Base-by-base conservation (phyloP, 1,140 invertebrate genomes). In the Trichomalopsis sarcophagae region DNA sequence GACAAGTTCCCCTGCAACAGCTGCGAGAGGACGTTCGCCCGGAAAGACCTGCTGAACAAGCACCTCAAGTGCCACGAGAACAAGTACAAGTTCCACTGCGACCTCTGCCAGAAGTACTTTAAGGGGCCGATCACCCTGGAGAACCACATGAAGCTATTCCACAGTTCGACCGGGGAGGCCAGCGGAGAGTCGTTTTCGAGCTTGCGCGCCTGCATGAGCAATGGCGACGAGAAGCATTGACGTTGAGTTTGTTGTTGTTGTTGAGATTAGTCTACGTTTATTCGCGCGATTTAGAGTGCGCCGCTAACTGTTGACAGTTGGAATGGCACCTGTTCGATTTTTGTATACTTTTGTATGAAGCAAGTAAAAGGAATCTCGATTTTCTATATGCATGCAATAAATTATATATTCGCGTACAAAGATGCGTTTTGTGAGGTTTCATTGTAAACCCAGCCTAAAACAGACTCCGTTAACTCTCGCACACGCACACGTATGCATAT, bases 11-110 rank as follows among this genome's bases (percentile, higher is more conserved):
- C 88, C 1, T 93, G 91, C 82, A 87, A 86, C 21, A 89, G 84
- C 13, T 93, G 92, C 85, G 89, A 91, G n/a, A 89, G 89, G 11
- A 90, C 90, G 2, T 92, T 92, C 30, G 88, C 91, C 6, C 88
- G 92, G 9, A 92, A 91, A 68, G 92, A 92, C 81, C 85, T 92
- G 27, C 71, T 93, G 23, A 91, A 91, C 40, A 93, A 93, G 82
- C 92, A 93, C 69, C 82, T 89, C 10, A 92, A 91, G 79, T 89
- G 88, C 30, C 91, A 92, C 79, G 90, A 93, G 55, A 90, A 90
- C 55, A 90, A 90, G 84, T 85, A 86, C 74, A 89, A 89, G 40
- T 90, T 87, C 78, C 86, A 90, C 81, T 92, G 92, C 81, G 82
- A 87, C 17, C 66, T 81, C n/a, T 92, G 92, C 50, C 83, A 89